These are phyloP conservation scores for Nemotelus nigrinus DNA, from an alignment of 2,888 invertebrate genomes.

Conservation along the genomic window DNA sequence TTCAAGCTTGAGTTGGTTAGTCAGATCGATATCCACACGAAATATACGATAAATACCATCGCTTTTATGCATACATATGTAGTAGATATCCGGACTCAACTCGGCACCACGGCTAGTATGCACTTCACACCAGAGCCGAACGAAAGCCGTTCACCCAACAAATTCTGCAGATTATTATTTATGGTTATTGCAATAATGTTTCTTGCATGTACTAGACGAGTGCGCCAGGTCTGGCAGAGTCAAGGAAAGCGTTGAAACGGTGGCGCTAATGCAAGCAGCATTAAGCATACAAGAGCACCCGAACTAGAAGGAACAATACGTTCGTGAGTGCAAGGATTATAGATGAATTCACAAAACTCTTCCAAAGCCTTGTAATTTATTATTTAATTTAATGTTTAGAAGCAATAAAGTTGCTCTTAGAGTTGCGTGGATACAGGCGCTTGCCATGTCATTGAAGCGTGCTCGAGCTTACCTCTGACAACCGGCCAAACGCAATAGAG, in stretches of 20 bases:
- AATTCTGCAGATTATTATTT: slow-evolving; percentile 42
- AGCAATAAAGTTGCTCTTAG: slow-evolving; percentile 9
- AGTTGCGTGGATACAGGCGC: not conserved
- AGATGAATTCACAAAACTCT: slow-evolving; percentile 7
- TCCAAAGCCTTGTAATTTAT: slow-evolving; percentile 19
- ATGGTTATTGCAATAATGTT: slow-evolving; percentile 41
- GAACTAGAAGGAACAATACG: not conserved
- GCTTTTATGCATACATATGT: not conserved
- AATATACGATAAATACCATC: not conserved
- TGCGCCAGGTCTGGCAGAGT: not conserved
- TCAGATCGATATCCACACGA: not conserved
- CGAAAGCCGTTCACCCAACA: slow-evolving; percentile 32
- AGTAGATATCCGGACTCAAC: not conserved
- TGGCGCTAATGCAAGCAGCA: slow-evolving; percentile 31
- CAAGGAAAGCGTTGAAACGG: no score
- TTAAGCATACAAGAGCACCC: not conserved
- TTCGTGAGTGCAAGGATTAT: not conserved
- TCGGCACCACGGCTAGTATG: not conserved
- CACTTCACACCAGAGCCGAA: slow-evolving; percentile 18
- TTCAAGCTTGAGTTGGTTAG: not conserved
- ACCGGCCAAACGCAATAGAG: no score
- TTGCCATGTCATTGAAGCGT: no score
- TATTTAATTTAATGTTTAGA: slow-evolving; percentile 35
- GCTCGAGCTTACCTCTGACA: no score
- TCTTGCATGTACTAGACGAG: slow-evolving; percentile 25